Conservation (phyloP, 23 tunicate species). For the Clavelina lepadiformis region DNA sequence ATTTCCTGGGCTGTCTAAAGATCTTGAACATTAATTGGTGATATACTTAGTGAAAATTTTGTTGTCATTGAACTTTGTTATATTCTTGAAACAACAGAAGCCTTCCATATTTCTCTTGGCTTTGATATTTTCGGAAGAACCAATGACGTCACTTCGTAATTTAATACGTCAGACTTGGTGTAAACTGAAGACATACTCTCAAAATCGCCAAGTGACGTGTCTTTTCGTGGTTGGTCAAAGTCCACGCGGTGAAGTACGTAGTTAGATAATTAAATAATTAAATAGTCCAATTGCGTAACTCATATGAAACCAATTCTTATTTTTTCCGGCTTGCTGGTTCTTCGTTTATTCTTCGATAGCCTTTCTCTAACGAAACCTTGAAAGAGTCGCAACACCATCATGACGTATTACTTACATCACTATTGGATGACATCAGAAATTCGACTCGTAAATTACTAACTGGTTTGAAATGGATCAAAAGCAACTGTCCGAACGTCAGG, state of each 20-base stretch:
- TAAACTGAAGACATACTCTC: slow-evolving; percentile 20
- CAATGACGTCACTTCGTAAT: slow-evolving; percentile 22
- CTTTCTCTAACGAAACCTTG: slow-evolving; percentile 1
- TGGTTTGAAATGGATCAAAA: slow-evolving; percentile 44
- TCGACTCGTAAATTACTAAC: slow-evolving; percentile 50
- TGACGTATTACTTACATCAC: slow-evolving; percentile 44
- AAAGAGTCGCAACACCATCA: slow-evolving; percentile 24
- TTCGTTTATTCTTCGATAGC: background rate
- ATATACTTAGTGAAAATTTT: background rate
- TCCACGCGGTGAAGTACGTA: background rate
- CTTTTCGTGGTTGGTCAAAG: slow-evolving; percentile 57
- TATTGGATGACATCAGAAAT: slow-evolving; percentile 53
- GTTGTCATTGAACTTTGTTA: too few species aligned
- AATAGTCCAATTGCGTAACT: too few species aligned
- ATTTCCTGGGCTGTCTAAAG: background rate
- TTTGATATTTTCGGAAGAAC: slow-evolving; percentile 55
- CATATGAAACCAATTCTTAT: too few species aligned
- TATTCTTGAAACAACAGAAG: too few species aligned
- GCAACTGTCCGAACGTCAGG: slow-evolving; percentile 35
- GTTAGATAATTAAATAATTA: background rate
- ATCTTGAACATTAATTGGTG: background rate
- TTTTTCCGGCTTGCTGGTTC: too few species aligned
- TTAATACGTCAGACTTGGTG: slow-evolving; percentile 78
- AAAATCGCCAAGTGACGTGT: slow-evolving; percentile 41
- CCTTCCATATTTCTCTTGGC: slow-evolving; percentile 24